Base-by-base conservation (phyloP, 2,797 vertebrate species). In the Sciurus carolinensis region DNA sequence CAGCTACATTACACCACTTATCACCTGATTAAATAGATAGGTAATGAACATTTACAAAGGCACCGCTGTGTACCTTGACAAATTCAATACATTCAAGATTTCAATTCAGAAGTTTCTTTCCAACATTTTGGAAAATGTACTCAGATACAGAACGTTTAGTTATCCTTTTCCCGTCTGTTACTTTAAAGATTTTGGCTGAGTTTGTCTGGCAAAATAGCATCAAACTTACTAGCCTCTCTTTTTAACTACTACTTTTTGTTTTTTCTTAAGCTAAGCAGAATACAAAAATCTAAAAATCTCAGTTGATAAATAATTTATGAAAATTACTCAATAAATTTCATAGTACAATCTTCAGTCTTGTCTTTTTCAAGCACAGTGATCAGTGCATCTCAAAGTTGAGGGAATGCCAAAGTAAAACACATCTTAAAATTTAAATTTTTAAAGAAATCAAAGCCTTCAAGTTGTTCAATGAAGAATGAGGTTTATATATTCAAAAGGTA, bases 51-150 rank as follows among this genome's bases (percentile, higher is more conserved):
- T 98, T 98, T 98, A 99, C 98, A 99, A 98, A 99, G 98, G 98
- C 98, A 99, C 98, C 97, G 42, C 95, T 92, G 88, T 98, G 98
- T 97, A 98, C 98, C 98, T 99, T 98, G 97, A 98, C 96, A 97
- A 97, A 98, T 97, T 97, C 95, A 97, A 98, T 98, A 99, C 98
- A 99, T 98, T 98, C 98, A 98, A 98, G 97, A 97, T 98, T 98
- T 98, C 98, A 97, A 98, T 97, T 98, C 96, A 98, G 97, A 97
- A 98, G 96, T 97, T 95, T 98, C 97, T 95, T 97, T 94, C 97
- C 98, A 97, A 98, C 95, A 98, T 94, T 97, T 91, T 95, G 93
- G 97, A 96, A 96, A 97, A 97, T 72, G 95, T 93, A 98, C 84
- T 98, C 97, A 85, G 95, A 97, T 97, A 98, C 98, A 98, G 96